Evolutionary conservation across 2,797 vertebrate genomes (phyloP).

Genomic region (Anabacerthia variegaticeps): DNA sequence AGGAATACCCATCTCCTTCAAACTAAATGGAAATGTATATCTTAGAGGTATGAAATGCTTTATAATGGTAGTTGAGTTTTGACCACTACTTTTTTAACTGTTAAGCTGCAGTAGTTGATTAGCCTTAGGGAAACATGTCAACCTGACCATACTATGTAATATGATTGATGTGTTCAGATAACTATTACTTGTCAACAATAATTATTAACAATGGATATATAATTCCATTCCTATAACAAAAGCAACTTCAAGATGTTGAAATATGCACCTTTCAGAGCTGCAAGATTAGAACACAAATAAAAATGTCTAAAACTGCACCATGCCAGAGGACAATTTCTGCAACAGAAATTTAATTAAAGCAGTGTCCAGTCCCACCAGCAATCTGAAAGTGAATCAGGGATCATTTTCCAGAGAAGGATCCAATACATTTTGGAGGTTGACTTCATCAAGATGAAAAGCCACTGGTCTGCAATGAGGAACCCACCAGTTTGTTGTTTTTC

Average conservation of each 20-base stretch:
- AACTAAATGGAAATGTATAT: conserved; percentile 50
- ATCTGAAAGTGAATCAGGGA: conserved; percentile 31
- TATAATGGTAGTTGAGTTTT: conserved; percentile 61
- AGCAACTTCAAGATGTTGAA: conserved; percentile 75
- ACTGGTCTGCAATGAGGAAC: conserved; percentile 22
- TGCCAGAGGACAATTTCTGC: conserved; percentile 70
- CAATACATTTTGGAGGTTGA: conserved; percentile 34
- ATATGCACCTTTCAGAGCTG: conserved; percentile 71
- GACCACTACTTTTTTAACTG: conserved; percentile 60
- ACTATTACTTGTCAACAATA: conserved; percentile 79
- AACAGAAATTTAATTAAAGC: conserved; percentile 70
- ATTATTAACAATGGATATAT: conserved; percentile 80
- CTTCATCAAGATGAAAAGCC: conserved; percentile 60
- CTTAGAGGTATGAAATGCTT: conserved; percentile 61
- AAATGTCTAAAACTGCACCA: conserved; percentile 69
- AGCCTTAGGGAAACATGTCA: conserved; percentile 72
- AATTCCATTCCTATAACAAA: conserved; percentile 80
- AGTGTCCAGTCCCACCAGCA: conserved; percentile 59
- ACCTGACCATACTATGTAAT: conserved; percentile 71
- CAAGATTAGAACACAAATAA: conserved; percentile 71
- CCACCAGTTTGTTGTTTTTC: conserved; percentile 40
- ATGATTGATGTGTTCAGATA: conserved; percentile 74
- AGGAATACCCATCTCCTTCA: conserved; percentile 37
- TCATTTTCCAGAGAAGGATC: conserved; percentile 44
- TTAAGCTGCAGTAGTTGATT: conserved; percentile 48